Percentiles rank a stretch among this genome's conserved stretches.
phyloP scores from a whole-genome alignment of 2,797 vertebrate species.

The Falco biarmicus region DNA sequence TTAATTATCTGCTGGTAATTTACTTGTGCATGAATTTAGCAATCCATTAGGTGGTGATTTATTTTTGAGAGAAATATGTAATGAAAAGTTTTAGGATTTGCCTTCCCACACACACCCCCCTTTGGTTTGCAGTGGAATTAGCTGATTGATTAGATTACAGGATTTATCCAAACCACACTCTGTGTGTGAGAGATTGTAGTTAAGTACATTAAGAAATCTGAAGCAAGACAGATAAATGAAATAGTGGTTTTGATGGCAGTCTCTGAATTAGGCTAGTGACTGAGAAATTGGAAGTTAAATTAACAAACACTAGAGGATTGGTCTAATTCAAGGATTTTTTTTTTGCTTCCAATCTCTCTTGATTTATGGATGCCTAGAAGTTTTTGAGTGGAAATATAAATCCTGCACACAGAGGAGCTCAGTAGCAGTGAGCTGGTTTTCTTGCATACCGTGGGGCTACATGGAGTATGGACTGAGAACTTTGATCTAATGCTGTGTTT shows the following conservation, averaged over 20 bases:
- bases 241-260: slow-evolving; percentile 16
- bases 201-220: slow-evolving; percentile 67
- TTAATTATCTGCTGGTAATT: slow-evolving; percentile 65
- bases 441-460: rapidly evolving
- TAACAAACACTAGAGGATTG: background rate
- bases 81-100: slow-evolving; percentile 52
- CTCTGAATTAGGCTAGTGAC: slow-evolving; percentile 12
- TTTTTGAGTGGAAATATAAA: slow-evolving; percentile 11
- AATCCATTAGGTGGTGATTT: slow-evolving; percentile 50
- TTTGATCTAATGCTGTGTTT: background rate
- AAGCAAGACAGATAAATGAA: slow-evolving; percentile 58
- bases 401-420: background rate
- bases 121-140: slow-evolving; percentile 54
- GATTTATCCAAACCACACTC: slow-evolving; percentile 56
- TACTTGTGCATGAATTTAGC: slow-evolving; percentile 51
- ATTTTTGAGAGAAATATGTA: slow-evolving; percentile 55
- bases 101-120: background rate
- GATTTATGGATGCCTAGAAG: slow-evolving; percentile 13
- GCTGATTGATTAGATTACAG: slow-evolving; percentile 69
- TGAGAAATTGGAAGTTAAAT: slow-evolving; percentile 33
- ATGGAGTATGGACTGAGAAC: background rate
- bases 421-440: background rate
- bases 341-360: background rate
- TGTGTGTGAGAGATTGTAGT: slow-evolving; percentile 59
- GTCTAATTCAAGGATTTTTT: background rate